These are phyloP conservation scores for Eilema depressum DNA, from an alignment of 2,888 invertebrate genomes.

Conservation along the genomic window DNA sequence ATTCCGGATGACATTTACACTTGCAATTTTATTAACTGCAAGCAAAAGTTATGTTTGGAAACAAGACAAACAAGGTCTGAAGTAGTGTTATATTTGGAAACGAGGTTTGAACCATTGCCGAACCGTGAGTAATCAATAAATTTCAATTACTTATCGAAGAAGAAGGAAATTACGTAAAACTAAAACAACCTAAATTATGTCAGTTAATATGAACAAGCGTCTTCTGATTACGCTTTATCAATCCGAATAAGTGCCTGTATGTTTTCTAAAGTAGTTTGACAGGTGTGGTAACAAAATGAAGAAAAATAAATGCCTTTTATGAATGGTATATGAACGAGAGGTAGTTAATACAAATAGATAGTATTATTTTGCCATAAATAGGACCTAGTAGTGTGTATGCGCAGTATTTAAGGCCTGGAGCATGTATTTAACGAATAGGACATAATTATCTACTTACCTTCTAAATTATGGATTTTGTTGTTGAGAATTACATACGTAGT, in stretches of 20 bases:
- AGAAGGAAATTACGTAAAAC: background rate
- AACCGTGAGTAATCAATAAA: too few relatives aligned
- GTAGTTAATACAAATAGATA: conserved; percentile 19
- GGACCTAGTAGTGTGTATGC: background rate
- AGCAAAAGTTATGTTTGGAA: too few relatives aligned
- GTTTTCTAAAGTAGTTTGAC: conserved; percentile 39
- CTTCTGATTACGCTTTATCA: background rate
- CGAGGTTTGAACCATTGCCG: too few relatives aligned
- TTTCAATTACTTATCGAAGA: too few relatives aligned
- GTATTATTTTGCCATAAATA: conserved; percentile 5
- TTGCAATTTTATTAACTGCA: background rate
- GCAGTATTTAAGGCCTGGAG: background rate
- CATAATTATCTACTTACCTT: background rate
- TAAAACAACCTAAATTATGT: background rate
- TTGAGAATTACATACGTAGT: background rate
- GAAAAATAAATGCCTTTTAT: conserved; percentile 35
- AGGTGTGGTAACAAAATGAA: conserved; percentile 41
- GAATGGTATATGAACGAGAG: conserved; percentile 28
- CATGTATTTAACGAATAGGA: background rate
- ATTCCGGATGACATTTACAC: background rate
- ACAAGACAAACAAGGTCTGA: too few relatives aligned
- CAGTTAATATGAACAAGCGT: background rate
- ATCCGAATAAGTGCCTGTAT: conserved; percentile 25
- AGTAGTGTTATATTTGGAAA: too few relatives aligned
- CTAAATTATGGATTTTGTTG: background rate